These are phyloP conservation scores for Phylloscopus collybita DNA, from an alignment of 2,797 vertebrate genomes.

Conservation along the genomic window DNA sequence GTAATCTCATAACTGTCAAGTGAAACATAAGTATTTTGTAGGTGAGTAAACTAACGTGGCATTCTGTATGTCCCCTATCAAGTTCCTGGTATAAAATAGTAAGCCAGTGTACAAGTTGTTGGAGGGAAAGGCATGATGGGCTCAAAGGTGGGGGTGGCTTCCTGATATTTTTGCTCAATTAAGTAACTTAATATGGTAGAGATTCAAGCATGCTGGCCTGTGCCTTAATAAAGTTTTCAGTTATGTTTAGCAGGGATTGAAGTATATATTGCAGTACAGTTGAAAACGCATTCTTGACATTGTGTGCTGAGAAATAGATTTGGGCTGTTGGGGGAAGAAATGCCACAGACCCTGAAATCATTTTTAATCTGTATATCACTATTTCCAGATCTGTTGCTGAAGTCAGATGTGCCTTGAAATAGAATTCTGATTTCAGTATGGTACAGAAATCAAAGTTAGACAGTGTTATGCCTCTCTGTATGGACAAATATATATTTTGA, in stretches of 20 bases:
- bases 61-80: background rate
- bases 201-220: background rate
- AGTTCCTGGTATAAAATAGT: background rate
- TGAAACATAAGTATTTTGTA: background rate
- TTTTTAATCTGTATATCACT: background rate
- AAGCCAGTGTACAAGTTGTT: background rate
- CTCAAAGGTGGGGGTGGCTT: background rate
- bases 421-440: background rate
- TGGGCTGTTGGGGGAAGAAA: background rate
- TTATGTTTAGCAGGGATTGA: background rate
- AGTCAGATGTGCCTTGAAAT: background rate
- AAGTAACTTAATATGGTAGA: conserved; percentile 30
- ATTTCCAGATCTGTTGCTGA: background rate
- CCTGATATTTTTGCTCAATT: background rate
- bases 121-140: background rate
- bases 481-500: background rate
- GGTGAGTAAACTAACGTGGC: background rate
- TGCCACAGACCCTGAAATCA: background rate
- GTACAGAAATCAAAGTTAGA: background rate
- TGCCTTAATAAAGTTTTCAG: background rate
- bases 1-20: background rate
- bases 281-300: background rate
- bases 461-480: background rate
- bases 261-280: background rate
- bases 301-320: background rate